These are phyloP conservation scores for Antechinus flavipes DNA, from an alignment of 2,113 vertebrate species.

Conservation along the genomic window DNA sequence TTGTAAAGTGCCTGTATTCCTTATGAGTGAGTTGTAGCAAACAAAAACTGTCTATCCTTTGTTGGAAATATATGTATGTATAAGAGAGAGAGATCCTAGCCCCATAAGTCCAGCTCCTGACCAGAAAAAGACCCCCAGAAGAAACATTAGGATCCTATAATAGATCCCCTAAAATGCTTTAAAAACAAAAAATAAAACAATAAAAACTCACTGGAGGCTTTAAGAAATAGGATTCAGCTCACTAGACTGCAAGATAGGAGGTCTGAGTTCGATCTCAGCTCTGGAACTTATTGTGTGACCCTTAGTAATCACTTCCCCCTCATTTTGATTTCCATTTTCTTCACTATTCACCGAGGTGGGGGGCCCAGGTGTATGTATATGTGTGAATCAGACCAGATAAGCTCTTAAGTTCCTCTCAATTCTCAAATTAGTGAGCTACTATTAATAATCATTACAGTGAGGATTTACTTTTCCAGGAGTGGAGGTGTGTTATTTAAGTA, in stretches of 20 bases:
- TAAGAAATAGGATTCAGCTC: background rate
- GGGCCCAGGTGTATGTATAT: no score
- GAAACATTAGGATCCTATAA: background rate
- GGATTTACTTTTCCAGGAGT: background rate
- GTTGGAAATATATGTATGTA: background rate
- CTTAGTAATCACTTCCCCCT: background rate
- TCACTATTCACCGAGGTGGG: background rate
- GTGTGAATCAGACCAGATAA: background rate
- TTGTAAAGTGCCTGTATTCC: background rate
- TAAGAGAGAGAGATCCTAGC: background rate
- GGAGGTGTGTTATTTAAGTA: background rate
- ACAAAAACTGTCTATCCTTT: background rate
- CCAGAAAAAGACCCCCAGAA: background rate
- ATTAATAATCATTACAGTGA: background rate
- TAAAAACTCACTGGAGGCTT: background rate
- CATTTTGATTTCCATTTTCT: background rate
- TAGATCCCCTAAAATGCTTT: background rate
- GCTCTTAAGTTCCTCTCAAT: background rate
- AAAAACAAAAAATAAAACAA: background rate
- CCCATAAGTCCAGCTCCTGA: background rate
- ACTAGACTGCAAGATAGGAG: background rate
- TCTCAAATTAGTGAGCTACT: background rate
- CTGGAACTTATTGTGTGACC: background rate
- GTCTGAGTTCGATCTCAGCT: background rate
- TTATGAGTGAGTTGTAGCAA: background rate